Percentiles rank a stretch among this genome's conserved stretches.
Conservation (phyloP, 2,888 invertebrate genomes). For the Trimorus sp. region DNA sequence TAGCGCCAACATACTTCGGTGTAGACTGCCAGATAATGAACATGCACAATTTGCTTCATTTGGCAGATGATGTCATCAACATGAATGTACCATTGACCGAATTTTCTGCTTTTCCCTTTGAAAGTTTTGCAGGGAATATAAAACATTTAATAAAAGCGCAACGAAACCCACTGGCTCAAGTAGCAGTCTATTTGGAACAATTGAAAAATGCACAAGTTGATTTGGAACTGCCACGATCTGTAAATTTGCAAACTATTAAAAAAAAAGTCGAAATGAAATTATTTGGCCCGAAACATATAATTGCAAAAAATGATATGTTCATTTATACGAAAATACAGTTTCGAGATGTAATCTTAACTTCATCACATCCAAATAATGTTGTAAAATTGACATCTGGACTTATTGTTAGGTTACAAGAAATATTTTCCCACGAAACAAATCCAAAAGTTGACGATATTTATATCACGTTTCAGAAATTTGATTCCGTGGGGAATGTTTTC, state of each 20-base stretch:
- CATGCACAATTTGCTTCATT: constrained; percentile 56
- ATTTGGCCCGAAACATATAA: not conserved
- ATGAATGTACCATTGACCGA: constrained; percentile 38
- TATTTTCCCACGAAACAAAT: constrained; percentile 9
- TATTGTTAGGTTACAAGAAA: constrained; percentile 28
- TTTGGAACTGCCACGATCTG: constrained; percentile 18
- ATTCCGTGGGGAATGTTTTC: constrained; percentile 15
- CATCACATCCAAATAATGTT: constrained; percentile 30
- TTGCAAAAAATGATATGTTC: not conserved
- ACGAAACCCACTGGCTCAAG: constrained; percentile 44
- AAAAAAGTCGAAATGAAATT: constrained; percentile 12
- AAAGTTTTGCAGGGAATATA: constrained; percentile 44
- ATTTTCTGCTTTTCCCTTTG: constrained; percentile 44
- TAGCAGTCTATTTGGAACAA: constrained; percentile 40
- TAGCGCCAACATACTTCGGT: constrained; percentile 38
- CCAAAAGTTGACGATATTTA: constrained; percentile 15
- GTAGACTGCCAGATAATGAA: constrained; percentile 58
- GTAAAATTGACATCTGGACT: constrained; percentile 22
- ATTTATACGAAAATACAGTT: constrained; percentile 14
- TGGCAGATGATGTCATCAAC: constrained; percentile 49
- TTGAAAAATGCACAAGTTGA: constrained; percentile 20
- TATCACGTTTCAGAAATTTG: constrained; percentile 14
- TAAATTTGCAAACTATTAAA: constrained; percentile 9
- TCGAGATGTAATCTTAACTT: constrained; percentile 8
- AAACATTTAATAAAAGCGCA: constrained; percentile 42